These are phyloP conservation scores for Amphiura filiformis DNA, from an alignment of 35 echinoderm and acorn worm genomes.

Conservation along the genomic window DNA sequence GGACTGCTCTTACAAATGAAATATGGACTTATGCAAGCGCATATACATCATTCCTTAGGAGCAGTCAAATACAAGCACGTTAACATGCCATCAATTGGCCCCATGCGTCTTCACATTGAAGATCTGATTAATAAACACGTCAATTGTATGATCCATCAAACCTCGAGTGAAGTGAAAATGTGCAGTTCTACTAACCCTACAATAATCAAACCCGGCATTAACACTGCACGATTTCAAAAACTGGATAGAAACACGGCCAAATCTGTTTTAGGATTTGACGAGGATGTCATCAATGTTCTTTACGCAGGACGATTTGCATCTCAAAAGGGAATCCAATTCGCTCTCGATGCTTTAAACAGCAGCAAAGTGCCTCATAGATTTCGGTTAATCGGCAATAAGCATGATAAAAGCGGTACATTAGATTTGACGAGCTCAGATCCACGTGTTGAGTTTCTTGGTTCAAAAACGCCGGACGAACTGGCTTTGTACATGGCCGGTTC, in stretches of 20 bases:
- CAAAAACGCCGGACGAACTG: not conserved
- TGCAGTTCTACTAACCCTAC: not conserved
- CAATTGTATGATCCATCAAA: slow-evolving; percentile 5
- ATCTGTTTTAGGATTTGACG: not conserved
- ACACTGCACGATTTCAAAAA: not conserved
- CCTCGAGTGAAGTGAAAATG: not conserved
- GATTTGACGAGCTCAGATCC: not conserved
- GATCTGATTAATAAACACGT: not conserved
- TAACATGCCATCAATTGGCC: not conserved
- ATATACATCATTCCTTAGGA: not conserved
- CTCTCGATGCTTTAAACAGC: not conserved
- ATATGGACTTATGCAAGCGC: not conserved
- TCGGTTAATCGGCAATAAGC: not conserved
- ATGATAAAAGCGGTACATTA: not conserved
- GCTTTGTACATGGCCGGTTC: slow-evolving; percentile 4
- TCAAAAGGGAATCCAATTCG: not conserved
- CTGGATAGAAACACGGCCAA: not conserved
- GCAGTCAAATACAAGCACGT: not conserved
- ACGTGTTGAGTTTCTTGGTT: not conserved
- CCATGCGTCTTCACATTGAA: not conserved
- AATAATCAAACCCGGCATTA: not conserved
- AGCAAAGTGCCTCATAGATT: not conserved
- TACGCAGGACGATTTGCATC: slow-evolving; percentile 4
- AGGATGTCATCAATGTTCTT: slow-evolving; percentile 10
- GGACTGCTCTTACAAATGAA: not conserved